phyloP scores from a whole-genome alignment of 2,113 vertebrate species.

The Agapornis roseicollis region DNA sequence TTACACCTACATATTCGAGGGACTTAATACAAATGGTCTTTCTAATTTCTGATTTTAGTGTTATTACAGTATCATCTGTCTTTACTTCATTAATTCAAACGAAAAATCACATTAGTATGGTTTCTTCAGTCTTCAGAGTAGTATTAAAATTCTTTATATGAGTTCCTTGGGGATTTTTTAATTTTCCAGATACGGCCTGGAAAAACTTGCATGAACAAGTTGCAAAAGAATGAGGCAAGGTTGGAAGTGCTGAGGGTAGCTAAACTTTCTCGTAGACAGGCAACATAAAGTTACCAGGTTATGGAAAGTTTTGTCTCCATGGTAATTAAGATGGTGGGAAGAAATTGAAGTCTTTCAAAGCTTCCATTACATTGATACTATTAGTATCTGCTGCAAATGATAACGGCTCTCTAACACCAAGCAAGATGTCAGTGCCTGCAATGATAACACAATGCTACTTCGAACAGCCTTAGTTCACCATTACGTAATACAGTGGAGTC shows the following conservation, averaged over 20 bases:
- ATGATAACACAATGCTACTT: not conserved
- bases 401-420: not conserved
- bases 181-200: not conserved
- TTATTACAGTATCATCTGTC: not conserved
- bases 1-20: not conserved
- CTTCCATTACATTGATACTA: fast-evolving
- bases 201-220: not conserved
- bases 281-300: not conserved
- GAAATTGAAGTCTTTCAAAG: not conserved
- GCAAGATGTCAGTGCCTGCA: not conserved
- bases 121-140: not conserved
- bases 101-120: not conserved
- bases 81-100: not conserved
- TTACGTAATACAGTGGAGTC: not conserved
- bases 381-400: not conserved
- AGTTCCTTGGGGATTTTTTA: not conserved
- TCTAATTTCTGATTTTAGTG: not conserved
- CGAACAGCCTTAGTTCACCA: not conserved
- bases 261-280: not conserved
- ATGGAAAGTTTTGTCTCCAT: not conserved
- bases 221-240: not conserved
- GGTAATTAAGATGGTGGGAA: not conserved
- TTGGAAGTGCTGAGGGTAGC: not conserved
- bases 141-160: not conserved
- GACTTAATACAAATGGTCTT: not conserved